phyloP scores from a whole-genome alignment of 2,797 vertebrate species.

The Sitta carolinensis region DNA sequence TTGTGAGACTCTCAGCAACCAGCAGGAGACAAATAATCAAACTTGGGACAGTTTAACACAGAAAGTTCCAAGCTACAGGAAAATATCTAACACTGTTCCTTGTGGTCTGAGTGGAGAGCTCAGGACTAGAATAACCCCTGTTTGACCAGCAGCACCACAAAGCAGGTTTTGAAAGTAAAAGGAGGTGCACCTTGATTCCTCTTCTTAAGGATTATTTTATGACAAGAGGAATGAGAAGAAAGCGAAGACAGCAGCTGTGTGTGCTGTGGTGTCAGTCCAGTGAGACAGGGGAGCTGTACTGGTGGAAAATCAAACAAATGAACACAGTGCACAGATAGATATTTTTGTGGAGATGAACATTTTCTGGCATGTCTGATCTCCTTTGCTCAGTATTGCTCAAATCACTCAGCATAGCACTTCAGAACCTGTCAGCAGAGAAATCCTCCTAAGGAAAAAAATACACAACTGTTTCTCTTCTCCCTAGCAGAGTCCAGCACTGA shows the following conservation, averaged over 20 bases:
- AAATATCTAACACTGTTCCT: not conserved
- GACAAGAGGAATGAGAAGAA: not conserved
- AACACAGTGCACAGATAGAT: not conserved
- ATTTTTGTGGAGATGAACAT: not conserved
- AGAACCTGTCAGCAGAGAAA: constrained; percentile 35
- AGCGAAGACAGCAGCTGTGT: not conserved
- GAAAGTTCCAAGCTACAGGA: not conserved
- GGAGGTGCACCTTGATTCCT: not conserved
- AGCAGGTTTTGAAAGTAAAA: not conserved
- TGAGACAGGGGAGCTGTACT: not conserved
- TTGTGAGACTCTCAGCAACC: not conserved
- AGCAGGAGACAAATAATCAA: constrained; percentile 34
- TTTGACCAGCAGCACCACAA: not conserved
- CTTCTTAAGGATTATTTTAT: not conserved
- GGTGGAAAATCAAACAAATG: constrained; percentile 52
- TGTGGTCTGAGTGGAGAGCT: not conserved
- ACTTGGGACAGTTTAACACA: not conserved
- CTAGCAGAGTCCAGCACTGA: not conserved
- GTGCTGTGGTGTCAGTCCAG: constrained; percentile 3
- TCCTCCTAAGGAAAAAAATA: not conserved
- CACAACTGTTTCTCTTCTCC: not conserved
- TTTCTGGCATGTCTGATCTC: constrained; percentile 37
- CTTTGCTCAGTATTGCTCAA: constrained; percentile 4
- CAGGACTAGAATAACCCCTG: not conserved
- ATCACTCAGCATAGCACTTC: not conserved